Evolutionary conservation across 30 jellyfish, hydroid and myxozoan species (phyloP), one percentile per base, ranked within the genome.

Genomic region (Aurelia sp.): DNA sequence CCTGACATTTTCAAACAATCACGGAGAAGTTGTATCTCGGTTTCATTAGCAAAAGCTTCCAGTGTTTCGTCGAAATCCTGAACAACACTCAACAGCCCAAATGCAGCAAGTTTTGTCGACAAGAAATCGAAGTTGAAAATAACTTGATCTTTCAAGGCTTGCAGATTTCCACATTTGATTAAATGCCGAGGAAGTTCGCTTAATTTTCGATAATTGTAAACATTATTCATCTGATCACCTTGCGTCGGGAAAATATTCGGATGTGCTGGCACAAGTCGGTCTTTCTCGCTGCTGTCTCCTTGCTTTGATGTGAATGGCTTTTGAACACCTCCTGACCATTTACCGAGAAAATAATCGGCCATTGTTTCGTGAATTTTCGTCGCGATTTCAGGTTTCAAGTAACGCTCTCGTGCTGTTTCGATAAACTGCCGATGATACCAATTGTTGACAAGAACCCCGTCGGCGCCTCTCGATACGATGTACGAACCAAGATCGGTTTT

Each of bases 371-470:
- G 98, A n/a, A 82, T 38, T 13, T 31, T 40, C 71, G 7, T 20
- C 20, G 84, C 92, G 4, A 18, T 66, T 0, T 73, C 92, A 13
- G 72, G 81, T 50, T 50, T 60, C 17, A 86, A 61, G 53, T 92
- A 92, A 48, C 98, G 51, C 65, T 92, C 90, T 20, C 91, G 68
- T 13, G 98, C 98, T 3, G 93, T 92, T 51, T 92, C 97, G 50
- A 86, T 35, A 59, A 92, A 92, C 90, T 92, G 98, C 31, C 98
- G 72, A 62, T 92, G 98, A 76, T 92, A 86, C 98, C 98, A 92
- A 48, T 58, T 72, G 68, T 87, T 92, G 35, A 92, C 97, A 74
- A 80, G 79, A 40, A 77, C 68, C 7, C 90, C 90, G 68, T 87
- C 95, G 2, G 95, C 92, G 15, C 50, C 98, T 13, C 98, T 73